Conservation (phyloP, 2,113 vertebrate genomes). For the Microcebus murinus region DNA sequence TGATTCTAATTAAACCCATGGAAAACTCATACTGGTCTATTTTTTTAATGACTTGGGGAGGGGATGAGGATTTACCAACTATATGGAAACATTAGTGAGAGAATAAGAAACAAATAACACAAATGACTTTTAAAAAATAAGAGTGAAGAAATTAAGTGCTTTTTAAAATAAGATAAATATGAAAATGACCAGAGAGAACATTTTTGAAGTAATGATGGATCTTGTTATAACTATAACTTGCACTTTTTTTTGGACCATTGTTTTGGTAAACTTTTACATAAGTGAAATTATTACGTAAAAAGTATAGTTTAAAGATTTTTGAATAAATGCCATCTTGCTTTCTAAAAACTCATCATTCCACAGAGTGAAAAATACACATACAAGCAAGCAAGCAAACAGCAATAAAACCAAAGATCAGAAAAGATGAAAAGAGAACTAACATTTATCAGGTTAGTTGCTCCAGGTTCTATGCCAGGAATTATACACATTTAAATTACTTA, state of each 20-base stretch:
- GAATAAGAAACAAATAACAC: not conserved
- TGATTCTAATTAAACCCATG: not conserved
- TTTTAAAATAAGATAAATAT: not conserved
- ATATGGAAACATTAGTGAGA: not conserved
- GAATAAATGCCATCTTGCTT: not conserved
- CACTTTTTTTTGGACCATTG: not conserved
- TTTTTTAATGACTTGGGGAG: conserved; percentile 35
- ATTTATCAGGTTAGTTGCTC: not conserved
- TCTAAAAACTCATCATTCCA: not conserved
- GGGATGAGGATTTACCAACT: not conserved
- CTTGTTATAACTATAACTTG: not conserved
- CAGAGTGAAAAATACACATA: not conserved
- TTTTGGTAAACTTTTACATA: not conserved
- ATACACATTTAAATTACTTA: conserved; percentile 52
- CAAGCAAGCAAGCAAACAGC: not conserved
- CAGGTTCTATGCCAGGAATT: not conserved
- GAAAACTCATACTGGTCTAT: not conserved
- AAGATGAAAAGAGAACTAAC: not conserved
- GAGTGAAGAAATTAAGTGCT: not conserved
- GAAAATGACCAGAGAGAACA: not conserved
- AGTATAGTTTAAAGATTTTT: not conserved
- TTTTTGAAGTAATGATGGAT: not conserved
- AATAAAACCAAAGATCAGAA: not conserved
- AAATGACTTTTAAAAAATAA: not conserved
- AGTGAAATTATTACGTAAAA: not conserved